These are phyloP conservation scores for Tipula lateralis DNA, from an alignment of 2,888 invertebrate species.

Conservation along the genomic window DNA sequence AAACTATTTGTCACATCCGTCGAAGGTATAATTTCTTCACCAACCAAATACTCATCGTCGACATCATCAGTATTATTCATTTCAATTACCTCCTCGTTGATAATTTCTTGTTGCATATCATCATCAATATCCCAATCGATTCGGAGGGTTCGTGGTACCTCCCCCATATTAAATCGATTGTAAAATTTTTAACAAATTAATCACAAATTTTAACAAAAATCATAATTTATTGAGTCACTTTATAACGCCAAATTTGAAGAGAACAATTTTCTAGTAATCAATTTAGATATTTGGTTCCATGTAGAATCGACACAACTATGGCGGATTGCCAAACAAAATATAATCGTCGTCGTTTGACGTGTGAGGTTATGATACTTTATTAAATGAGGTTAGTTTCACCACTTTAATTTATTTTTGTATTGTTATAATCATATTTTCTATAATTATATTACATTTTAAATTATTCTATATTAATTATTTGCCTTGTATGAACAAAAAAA, in stretches of 20 bases:
- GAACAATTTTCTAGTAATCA: background rate
- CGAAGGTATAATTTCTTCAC: conserved; percentile 35
- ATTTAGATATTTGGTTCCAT: background rate
- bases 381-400: conserved; percentile 13
- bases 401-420: background rate
- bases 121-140: background rate
- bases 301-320: background rate
- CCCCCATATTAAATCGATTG: background rate
- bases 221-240: background rate
- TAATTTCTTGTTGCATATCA: background rate
- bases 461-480: background rate
- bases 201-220: background rate
- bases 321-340: conserved; percentile 20
- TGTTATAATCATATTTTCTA: background rate
- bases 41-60: conserved; percentile 33
- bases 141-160: background rate
- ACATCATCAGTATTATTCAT: conserved; percentile 12
- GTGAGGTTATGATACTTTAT: conserved; percentile 25
- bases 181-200: background rate
- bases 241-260: background rate
- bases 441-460: background rate
- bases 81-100: background rate
- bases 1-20: conserved; percentile 37
- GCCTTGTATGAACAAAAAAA: background rate
- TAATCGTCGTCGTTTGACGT: background rate